Base-by-base conservation (phyloP, 2,113 vertebrate species). In the Motacilla tschutschensis region DNA sequence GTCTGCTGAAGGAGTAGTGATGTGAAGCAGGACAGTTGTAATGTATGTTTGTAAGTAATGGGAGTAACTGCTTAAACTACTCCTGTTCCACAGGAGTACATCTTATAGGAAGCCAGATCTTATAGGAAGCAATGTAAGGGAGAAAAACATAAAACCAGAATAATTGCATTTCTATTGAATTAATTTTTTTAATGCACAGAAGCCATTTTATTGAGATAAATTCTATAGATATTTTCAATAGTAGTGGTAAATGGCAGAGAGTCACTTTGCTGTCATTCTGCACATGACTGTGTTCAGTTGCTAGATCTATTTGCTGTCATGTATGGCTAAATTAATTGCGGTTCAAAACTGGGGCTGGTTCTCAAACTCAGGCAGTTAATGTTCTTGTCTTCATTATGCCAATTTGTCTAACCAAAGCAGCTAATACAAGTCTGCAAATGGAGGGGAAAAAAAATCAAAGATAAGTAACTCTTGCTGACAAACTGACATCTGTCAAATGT, bases 401-500 rank as follows among this genome's bases (percentile, higher is more conserved):
- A 70, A 35, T 92, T 91, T 94, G 13, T 90, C 73, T 60, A 85
- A 59, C 41, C 48, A 72, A 70, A 95, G 62, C 31, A 86, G 59
- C 65, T 93, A 82, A 79, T 64, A 33, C 12, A 43, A 35, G 18
- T 76, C n/a, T 74, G n/a, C 20, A 90, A 78, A 73, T 47, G 59
- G 29, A 81, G 6, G 16, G 26, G 3, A 3, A 38, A 57, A 57
- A 70, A 69, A 69, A 75, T 48, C 44, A 67, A 73, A 84, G 69
- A 71, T 20, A 83, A 47, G 43, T 17, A 85, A 67, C 21, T 60
- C 51, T 83, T 78, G n/a, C 21, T 1, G 8, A 73, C 57, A 80
- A 88, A 88, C 60, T 84, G 87, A 87, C 58, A 87, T 66, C 74
- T 93, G 72, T 77, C 72, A 88, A 92, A 88, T 28, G 14, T 74